Conservation (phyloP, 2,797 vertebrate genomes). For the Mycteria americana region DNA sequence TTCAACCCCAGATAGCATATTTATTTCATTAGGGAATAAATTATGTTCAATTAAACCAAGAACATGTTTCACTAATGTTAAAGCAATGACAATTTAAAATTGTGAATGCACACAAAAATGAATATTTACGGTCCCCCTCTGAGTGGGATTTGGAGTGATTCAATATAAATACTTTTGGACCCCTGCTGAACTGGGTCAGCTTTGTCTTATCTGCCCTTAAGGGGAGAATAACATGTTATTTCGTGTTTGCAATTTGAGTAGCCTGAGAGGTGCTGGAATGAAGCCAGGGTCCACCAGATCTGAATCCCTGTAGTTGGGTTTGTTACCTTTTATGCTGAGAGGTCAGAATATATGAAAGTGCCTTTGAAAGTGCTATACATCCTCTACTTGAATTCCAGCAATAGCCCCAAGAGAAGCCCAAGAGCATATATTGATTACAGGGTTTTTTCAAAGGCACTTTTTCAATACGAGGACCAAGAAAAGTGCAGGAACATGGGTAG, state of each 20-base stretch:
- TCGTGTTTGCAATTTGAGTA: constrained; percentile 1
- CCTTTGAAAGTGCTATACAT: constrained; percentile 43
- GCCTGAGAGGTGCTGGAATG: neutral
- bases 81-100: neutral
- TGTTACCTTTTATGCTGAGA: constrained; percentile 46
- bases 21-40: neutral
- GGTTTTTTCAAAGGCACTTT: constrained; percentile 32
- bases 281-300: neutral
- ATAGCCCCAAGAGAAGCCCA: constrained; percentile 33
- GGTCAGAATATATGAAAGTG: constrained; percentile 37
- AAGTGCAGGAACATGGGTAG: neutral
- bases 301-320: constrained; percentile 10
- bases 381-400: constrained; percentile 21
- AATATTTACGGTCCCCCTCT: neutral
- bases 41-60: neutral
- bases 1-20: neutral
- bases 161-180: neutral
- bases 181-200: neutral
- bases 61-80: neutral
- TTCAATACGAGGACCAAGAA: neutral
- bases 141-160: neutral
- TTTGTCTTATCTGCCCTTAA: constrained; percentile 36
- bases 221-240: neutral
- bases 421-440: constrained; percentile 50
- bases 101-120: neutral